These are phyloP conservation scores for Phaedon cochleariae DNA, from an alignment of 2,888 invertebrate species.

Conservation along the genomic window DNA sequence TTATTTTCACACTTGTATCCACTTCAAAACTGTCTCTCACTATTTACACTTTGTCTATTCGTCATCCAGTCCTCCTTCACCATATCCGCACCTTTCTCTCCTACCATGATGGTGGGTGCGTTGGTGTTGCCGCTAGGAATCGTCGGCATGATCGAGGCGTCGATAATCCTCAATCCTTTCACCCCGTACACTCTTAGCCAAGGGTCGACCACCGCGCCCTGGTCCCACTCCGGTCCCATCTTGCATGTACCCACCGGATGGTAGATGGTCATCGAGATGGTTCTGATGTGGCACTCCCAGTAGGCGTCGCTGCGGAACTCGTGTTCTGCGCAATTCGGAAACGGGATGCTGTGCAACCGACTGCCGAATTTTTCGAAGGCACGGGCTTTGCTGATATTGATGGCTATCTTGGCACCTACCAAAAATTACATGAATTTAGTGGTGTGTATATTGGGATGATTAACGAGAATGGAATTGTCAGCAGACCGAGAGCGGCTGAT, in stretches of 20 bases:
- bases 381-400: conserved; percentile 76
- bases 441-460: too few species aligned
- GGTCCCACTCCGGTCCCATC: conserved; percentile 85
- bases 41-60: too few species aligned
- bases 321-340: conserved; percentile 63
- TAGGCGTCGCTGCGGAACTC: conserved; percentile 82
- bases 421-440: too few species aligned
- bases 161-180: conserved; percentile 80
- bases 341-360: conserved; percentile 37
- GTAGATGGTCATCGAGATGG: conserved; percentile 89
- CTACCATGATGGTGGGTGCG: conserved; percentile 92
- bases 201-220: conserved; percentile 83
- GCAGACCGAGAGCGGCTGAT: too few species aligned
- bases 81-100: conserved; percentile 86
- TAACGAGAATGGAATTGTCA: too few species aligned
- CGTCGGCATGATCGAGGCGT: conserved; percentile 89
- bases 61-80: conserved; percentile 81
- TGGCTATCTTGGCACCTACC: conserved; percentile 74
- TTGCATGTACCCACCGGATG: conserved; percentile 90
- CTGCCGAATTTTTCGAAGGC: conserved; percentile 81
- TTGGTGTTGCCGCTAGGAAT: conserved; percentile 91
- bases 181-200: conserved; percentile 80
- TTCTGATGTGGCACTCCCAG: conserved; percentile 86
- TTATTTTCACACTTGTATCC: too few species aligned
- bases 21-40: too few species aligned